Conservation (phyloP, 1,140 invertebrate species). For the Conopomorpha cramerella region DNA sequence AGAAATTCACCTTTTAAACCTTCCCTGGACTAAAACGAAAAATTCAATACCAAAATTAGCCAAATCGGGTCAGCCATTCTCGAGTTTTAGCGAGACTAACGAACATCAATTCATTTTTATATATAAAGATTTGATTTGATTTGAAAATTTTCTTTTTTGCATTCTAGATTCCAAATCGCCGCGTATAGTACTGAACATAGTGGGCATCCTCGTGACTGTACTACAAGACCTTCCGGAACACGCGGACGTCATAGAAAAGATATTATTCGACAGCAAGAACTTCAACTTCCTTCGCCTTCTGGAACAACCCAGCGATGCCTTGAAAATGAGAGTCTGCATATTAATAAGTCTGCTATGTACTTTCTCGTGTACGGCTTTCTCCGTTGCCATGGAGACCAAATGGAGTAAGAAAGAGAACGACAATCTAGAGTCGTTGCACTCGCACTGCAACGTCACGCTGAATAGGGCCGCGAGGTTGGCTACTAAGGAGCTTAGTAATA, state of each 20-base stretch:
- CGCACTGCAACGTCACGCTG: constrained; percentile 46
- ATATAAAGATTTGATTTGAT: too few relatives aligned
- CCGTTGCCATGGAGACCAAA: constrained; percentile 65
- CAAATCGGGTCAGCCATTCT: too few relatives aligned
- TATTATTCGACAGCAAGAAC: constrained; percentile 61
- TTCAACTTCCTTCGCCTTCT: constrained; percentile 66
- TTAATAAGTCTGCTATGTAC: constrained; percentile 69
- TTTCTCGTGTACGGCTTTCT: constrained; percentile 67
- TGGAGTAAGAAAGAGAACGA: constrained; percentile 49
- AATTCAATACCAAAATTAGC: too few relatives aligned
- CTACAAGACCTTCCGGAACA: constrained; percentile 75
- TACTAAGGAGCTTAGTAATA: constrained; percentile 47
- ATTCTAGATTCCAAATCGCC: constrained; percentile 65
- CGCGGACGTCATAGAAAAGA: constrained; percentile 72
- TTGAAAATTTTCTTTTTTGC: too few relatives aligned
- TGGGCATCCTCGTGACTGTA: constrained; percentile 76
- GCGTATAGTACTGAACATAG: constrained; percentile 67
- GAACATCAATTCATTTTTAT: too few relatives aligned
- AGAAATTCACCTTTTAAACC: too few relatives aligned
- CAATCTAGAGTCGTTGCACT: constrained; percentile 36
- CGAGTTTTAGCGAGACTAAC: too few relatives aligned
- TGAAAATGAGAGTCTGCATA: constrained; percentile 69
- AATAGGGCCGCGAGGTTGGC: constrained; percentile 48
- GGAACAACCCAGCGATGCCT: constrained; percentile 62
- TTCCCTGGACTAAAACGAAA: too few relatives aligned